Base-by-base conservation (phyloP, 2,113 vertebrate species). In the Eudyptes chrysolophus region DNA sequence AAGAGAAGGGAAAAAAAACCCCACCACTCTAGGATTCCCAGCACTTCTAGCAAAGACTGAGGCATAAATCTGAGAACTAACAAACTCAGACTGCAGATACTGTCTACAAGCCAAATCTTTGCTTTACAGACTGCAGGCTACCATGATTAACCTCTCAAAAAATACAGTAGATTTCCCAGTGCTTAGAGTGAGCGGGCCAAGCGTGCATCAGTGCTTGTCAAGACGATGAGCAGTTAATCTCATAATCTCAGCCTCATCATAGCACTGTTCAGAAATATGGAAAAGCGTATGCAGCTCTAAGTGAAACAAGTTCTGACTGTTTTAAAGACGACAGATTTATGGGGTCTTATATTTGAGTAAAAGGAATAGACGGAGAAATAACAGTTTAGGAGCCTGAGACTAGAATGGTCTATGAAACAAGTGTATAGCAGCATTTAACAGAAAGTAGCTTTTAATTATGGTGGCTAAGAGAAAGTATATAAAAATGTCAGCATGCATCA, bases 261-360 rank as follows among this genome's bases (percentile, higher is more conserved):
- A 81, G 60, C 2, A 3, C 30, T 84, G 19, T 38, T 90, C 72
- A 94, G 44, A 90, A 94, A 40, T 74, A 70, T 1, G 20, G 54
- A 72, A 92, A 94, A 89, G 26, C 6, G 0, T 46, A 70, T 18
- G 24, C 11, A 21, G 20, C 30, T 62, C 24, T 84, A 86, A 92
- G 83, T 72, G 80, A 1, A 5, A 54, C 24, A 71, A 92, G 29
- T 78, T 92, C 88, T 92, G 65, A 81, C 69, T 68, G 25, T 29
- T 24, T 89, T 65, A 87, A 90, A 94, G 46, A 78, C 1, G 83
- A 91, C 76, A 94, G 89, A 92, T 96, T 95, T 96, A 95, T 89
- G 40, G 64, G 32, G 34, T 89, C 68, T 88, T 88, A 77, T 65
- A 77, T 92, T 72, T 86, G 78, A 94, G 69, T 75, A 92, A 84